phyloP scores from a whole-genome alignment of 2,113 vertebrate species.

The Chionis minor region DNA sequence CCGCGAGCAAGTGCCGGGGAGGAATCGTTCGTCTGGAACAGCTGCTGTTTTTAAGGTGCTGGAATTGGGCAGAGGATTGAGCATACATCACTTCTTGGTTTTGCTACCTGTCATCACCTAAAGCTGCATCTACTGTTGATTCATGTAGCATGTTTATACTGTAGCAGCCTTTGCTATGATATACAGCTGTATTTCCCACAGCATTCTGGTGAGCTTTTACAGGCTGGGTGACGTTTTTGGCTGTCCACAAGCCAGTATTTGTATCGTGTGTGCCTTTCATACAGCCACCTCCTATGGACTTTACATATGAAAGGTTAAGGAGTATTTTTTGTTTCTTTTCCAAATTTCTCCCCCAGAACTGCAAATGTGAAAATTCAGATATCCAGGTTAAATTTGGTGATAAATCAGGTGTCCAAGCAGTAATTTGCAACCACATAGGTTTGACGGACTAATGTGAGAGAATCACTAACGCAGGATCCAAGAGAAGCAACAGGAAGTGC shows the following conservation, averaged over 20 bases:
- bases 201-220: background rate
- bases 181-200: background rate
- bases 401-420: background rate
- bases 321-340: background rate
- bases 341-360: background rate
- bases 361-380: background rate
- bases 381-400: background rate
- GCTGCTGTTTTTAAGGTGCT: constrained; percentile 14
- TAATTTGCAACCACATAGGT: background rate
- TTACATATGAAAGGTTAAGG: background rate
- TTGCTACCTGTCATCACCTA: constrained; percentile 45
- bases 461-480: background rate
- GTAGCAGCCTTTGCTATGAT: background rate
- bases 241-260: background rate
- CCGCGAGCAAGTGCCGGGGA: background rate
- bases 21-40: background rate
- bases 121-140: background rate
- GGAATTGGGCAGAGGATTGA: background rate
- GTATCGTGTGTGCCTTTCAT: background rate
- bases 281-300: background rate
- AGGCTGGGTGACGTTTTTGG: background rate
- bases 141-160: background rate
- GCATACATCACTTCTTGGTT: background rate
- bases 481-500: background rate
- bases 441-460: background rate